Conservation (phyloP, 2,888 invertebrate genomes). For the Diplazon laetatorius region DNA sequence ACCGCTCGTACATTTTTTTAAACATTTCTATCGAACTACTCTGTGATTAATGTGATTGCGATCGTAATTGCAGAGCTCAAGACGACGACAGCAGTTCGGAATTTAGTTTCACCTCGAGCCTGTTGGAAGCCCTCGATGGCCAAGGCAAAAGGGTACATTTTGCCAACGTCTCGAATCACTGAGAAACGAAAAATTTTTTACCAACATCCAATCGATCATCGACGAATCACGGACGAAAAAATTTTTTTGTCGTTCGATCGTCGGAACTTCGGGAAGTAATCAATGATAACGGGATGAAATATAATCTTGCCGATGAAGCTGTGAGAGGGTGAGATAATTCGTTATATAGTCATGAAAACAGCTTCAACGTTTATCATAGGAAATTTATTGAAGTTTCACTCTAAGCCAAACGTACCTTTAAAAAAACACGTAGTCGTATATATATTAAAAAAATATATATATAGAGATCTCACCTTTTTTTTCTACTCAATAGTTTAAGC, state of each 20-base stretch:
- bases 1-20: no score
- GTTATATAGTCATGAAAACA: constrained; percentile 4
- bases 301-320: constrained; percentile 24
- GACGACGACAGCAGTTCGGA: constrained; percentile 79
- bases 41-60: not conserved
- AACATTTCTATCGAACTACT: no score
- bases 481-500: constrained; percentile 47
- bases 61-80: constrained; percentile 72
- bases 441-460: constrained; percentile 1
- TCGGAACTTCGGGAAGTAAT: no score
- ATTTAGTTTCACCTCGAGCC: constrained; percentile 85
- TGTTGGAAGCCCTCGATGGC: constrained; percentile 83
- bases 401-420: constrained; percentile 28
- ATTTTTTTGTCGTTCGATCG: constrained; percentile 12
- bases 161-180: constrained; percentile 72
- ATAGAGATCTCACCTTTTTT: constrained; percentile 52
- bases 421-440: constrained; percentile 7
- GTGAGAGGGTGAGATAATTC: not conserved
- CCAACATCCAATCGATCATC: not conserved
- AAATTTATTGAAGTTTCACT: constrained; percentile 9
- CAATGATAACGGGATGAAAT: constrained; percentile 2
- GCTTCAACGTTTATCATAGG: constrained; percentile 27
- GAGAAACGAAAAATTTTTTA: constrained; percentile 47
- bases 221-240: constrained; percentile 5
- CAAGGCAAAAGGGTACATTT: constrained; percentile 81